Evolutionary conservation across 2,113 vertebrate species (phyloP).

Genomic region (Phalacrocorax brasilianus): DNA sequence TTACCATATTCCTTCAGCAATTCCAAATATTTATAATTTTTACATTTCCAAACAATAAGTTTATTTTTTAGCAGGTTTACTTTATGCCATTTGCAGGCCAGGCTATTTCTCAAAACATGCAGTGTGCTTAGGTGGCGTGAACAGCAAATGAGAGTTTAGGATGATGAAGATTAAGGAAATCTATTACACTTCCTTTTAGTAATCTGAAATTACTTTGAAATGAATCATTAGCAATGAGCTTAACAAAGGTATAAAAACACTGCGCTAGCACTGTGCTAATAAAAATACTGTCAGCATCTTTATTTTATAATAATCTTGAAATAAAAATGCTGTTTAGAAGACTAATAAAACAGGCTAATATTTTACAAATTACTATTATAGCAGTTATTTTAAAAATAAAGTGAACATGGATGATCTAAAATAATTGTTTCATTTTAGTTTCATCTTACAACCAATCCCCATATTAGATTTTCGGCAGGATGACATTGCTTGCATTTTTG

Average conservation of each 20-base stretch:
- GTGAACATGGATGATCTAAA: background rate
- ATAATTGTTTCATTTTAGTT: background rate
- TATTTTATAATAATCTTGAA: slow-evolving; percentile 51
- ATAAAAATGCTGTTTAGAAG: slow-evolving; percentile 31
- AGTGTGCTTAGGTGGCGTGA: background rate
- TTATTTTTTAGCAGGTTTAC: slow-evolving; percentile 12
- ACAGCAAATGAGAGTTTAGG: background rate
- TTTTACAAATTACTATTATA: background rate
- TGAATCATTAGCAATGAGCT: slow-evolving; percentile 42
- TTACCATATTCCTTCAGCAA: background rate
- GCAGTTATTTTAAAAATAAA: background rate
- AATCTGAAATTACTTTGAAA: slow-evolving; percentile 46
- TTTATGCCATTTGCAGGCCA: slow-evolving; percentile 13
- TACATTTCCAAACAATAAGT: background rate
- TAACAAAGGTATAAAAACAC: background rate
- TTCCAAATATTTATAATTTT: slow-evolving; percentile 4
- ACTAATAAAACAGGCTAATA: slow-evolving; percentile 44
- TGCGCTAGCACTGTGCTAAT: slow-evolving; percentile 13
- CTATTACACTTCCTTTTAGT: slow-evolving; percentile 24
- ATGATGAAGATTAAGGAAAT: slow-evolving; percentile 47
- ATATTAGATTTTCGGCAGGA: background rate
- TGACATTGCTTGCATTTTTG: background rate
- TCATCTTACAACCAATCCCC: background rate
- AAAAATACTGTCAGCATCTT: slow-evolving; percentile 42
- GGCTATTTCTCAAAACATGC: background rate